Evolutionary conservation across 2,888 invertebrate species (phyloP), one percentile per base, ranked within the genome.

Genomic region (Dryobota labecula): DNA sequence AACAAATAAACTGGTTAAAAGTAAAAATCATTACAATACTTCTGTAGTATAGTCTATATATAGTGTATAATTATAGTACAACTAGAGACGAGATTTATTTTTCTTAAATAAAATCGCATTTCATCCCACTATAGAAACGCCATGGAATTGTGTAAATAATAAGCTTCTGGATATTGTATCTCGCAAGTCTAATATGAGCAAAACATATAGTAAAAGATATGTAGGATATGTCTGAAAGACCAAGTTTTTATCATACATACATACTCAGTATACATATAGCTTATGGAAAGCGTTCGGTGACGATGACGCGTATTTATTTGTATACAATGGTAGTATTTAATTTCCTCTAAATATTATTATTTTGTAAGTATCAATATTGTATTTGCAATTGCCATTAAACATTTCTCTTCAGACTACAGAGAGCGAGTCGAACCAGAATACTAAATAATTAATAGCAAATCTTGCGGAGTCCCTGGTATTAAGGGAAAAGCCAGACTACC

Each of bases 401-500:
- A 82, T 73, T 73, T 57, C 27, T 49, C 73, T 38, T 20, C 15
- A 38, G 43, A 54, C 54, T 45, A 18, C 56, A 49, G 27, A 68
- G 62, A 33, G 53, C 45, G 24, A 72, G 45, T 63, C 45, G 49
- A 65, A 64, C 66, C 54, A 58, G 77, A 75, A 71, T 64, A 70
- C 72, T 84, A 78, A 70, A 84, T 85, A 84, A 85, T 84, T 76
- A 76, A 81, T 78, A 68, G 60, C 6, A 70, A 84, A 78, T 81
- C 78, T 84, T 72, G 68, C 63, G 70, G 71, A 84, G 68, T 66
- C 30, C 30, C 54, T 27, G 71, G 60, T 69, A 69, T 70, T 84
- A 82, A 70, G 43, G 41, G 33, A 45, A 38, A 56, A 78, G 66
- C 62, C 66, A 76, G 76, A 69, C 81, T 67, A 58, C 53, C 38